Evolutionary conservation across 1,140 invertebrate genomes (phyloP).

Genomic region (Heliconius nattereri): DNA sequence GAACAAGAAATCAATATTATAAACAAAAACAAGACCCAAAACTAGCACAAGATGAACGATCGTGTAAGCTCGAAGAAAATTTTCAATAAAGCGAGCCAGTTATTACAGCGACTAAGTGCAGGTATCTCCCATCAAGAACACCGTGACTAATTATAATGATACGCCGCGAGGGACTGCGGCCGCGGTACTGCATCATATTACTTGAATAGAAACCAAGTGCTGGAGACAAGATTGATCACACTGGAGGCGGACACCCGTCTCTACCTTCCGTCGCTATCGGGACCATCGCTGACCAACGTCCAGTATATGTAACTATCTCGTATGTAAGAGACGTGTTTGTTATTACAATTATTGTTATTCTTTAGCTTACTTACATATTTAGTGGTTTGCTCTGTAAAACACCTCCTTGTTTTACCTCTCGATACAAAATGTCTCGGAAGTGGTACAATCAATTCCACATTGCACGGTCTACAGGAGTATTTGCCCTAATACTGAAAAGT

Average conservation of each 20-base stretch:
- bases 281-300: neutral
- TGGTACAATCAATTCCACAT: no score
- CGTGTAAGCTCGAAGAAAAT: slow-evolving; percentile 14
- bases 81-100: slow-evolving; percentile 26
- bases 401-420: no score
- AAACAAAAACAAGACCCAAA: neutral
- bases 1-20: no score
- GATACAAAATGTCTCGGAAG: no score
- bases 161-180: slow-evolving; percentile 14
- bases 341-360: neutral
- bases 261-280: neutral
- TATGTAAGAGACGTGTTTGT: neutral
- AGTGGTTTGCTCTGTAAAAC: no score
- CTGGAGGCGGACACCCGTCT: neutral
- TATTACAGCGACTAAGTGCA: slow-evolving; percentile 28
- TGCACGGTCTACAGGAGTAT: no score
- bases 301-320: neutral
- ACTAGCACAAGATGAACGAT: slow-evolving; percentile 18
- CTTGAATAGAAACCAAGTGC: slow-evolving; percentile 32
- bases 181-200: slow-evolving; percentile 34
- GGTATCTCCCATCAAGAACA: slow-evolving; percentile 4
- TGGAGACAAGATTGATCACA: slow-evolving; percentile 35
- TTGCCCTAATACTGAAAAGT: no score
- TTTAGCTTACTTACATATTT: no score
- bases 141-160: slow-evolving; percentile 39